Evolutionary conservation across 2,888 invertebrate genomes (phyloP), one percentile per base, ranked within the genome.

Genomic region (Callyntrura guangdongensis): DNA sequence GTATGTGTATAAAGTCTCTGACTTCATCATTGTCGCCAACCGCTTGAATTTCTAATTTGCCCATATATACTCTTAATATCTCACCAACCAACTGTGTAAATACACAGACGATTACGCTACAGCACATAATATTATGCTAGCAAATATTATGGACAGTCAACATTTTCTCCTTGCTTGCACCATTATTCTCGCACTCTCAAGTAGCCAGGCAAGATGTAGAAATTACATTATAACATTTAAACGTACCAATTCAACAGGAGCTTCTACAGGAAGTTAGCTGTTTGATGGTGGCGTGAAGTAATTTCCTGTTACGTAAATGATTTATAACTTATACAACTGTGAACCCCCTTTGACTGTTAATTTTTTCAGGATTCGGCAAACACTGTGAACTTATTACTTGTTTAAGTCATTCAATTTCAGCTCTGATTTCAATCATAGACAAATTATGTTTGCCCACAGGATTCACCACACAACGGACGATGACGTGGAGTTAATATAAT

Each of bases 41-140:
- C 77, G 25, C 77, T 53, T 77, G 77, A 77, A 77, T 77, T 77
- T 77, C 77, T 77, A 77, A 77, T 53, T 77, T 72, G 69, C 3
- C 17, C 17, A 72, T 17, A 72, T n/a, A n/a, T n/a, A n/a, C n/a
- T 72, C 69, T 36, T 36, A 17, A 9, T 17, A 17, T 67, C 69
- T 14, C 67, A 27, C 27, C 11, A 72, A 45, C 17, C 27, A 72
- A 72, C 17, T 36, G 36, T 69, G 67, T n/a, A 69, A 45, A 72
- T 45, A 72, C 17, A 45, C 36, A 45, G 45, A 4, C 36, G 69
- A 45, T 72, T 36, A 45, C 17, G 20, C 69, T 17, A 45, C 20
- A 45, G 45, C 45, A 36, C 1, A 45, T 17, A 17, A 36, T n/a
- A 45, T 72, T 36, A 72, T 6, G 45, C 45, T 17, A n/a, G 45